A percentile compares a stretch with the other conserved stretches of the same genome.
Evolutionary conservation across 2,888 invertebrate genomes (phyloP).

Genomic region (Petrolisthes manimaculis): DNA sequence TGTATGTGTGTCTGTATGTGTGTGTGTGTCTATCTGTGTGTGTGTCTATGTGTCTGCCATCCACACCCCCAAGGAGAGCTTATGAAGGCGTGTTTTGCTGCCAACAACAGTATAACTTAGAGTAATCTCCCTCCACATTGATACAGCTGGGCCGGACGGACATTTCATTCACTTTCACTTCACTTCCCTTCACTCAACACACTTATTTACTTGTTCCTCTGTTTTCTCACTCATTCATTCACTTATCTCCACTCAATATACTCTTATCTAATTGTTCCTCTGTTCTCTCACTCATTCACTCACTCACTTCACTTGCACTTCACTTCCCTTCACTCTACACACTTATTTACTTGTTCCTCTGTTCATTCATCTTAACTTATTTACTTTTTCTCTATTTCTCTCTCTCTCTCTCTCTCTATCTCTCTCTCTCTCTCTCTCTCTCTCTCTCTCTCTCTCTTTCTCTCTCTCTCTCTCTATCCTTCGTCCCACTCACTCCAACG

Average conservation of each 20-base stretch:
- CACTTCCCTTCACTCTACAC: background rate
- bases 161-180: too few relatives aligned
- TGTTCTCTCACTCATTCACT: background rate
- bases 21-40: too few relatives aligned
- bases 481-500: background rate
- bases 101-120: too few relatives aligned
- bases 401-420: conserved; percentile 16
- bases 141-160: too few relatives aligned
- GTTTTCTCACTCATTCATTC: background rate
- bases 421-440: background rate
- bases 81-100: too few relatives aligned
- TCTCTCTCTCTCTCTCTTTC: background rate
- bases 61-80: too few relatives aligned
- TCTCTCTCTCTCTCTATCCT: background rate
- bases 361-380: background rate
- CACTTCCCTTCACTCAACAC: background rate
- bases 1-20: too few relatives aligned
- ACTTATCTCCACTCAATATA: background rate
- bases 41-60: too few relatives aligned
- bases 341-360: background rate
- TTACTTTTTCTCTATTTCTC: too few relatives aligned
- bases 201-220: background rate
- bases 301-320: background rate
- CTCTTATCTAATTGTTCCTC: background rate
- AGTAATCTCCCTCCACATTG: too few relatives aligned